Evolutionary conservation across 2,888 invertebrate species (phyloP), one percentile per base, ranked within the genome.

Genomic region (Drosophila mulleri): DNA sequence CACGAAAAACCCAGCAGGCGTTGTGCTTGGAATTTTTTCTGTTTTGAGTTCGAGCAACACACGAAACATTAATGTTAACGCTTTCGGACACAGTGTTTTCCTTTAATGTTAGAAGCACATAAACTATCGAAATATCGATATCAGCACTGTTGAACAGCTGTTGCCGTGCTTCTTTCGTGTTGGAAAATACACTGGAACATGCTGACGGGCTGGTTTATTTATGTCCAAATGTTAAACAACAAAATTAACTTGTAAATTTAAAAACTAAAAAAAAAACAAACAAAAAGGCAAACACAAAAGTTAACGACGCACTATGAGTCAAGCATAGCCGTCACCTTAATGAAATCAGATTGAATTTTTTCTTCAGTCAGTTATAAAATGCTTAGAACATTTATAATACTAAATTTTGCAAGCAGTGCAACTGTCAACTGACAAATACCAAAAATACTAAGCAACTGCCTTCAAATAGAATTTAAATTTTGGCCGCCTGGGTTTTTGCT

Each of bases 31-130:
- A 61, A 11, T 37, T 61, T 68, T 75, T 76, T 76, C 18, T 76
- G 76, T 73, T 77, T 76, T 66, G 73, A 63, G 63, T 65, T 53
- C 69, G 64, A 68, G 52, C 68, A 56, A 35, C 14, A 18, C 47
- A 69, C 73, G 59, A 57, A 47, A 39, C 57, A 60, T 23, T n/a
- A 59, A 74, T 62, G 62, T 70, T 66, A 76, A 64, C 48, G 61
- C 41, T 16, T 47, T 41, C 54, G 58, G 50, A 62, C 60, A 53
- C 57, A 61, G 47, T 41, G 53, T 63, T 44, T 64, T 23, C 37
- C 23, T 29, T 42, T 2, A 26, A 37, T n/a, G 52, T 52, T n/a
- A 57, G 41, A 32, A 5, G n/a, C n/a, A 39, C 18, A 14, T 14
- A 11, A 47, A 32, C n/a, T 42, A 45, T 54, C 56, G 54, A 53